Evolutionary conservation across 2,797 vertebrate species (phyloP).

Genomic region (Echiichthys vipera): DNA sequence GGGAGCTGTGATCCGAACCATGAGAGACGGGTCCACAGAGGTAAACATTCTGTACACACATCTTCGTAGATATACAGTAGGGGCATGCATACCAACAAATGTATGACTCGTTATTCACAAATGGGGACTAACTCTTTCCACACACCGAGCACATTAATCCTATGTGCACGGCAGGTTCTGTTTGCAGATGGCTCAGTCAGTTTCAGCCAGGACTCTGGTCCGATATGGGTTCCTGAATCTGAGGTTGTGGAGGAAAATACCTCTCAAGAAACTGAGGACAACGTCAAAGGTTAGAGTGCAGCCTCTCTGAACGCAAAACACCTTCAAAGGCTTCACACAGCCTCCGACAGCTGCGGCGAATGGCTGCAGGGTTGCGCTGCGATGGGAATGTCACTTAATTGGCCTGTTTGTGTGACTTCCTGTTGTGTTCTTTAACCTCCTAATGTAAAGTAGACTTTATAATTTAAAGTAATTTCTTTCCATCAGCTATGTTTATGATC

Average conservation of each 20-base stretch:
- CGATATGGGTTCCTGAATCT: constrained; percentile 72
- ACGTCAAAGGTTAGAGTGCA: constrained; percentile 58
- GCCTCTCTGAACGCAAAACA: background rate
- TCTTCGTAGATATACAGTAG: background rate
- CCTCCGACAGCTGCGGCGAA: too few species aligned
- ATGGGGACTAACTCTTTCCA: background rate
- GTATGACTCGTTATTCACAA: background rate
- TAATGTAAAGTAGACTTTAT: too few species aligned
- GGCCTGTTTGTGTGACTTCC: too few species aligned
- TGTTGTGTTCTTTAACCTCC: too few species aligned
- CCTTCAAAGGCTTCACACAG: too few species aligned
- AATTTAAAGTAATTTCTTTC: too few species aligned
- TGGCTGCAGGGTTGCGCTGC: too few species aligned
- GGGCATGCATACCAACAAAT: background rate
- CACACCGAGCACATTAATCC: background rate
- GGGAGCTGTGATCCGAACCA: constrained; percentile 89
- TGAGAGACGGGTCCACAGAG: constrained; percentile 90
- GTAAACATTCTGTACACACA: constrained; percentile 68
- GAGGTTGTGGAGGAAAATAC: constrained; percentile 41
- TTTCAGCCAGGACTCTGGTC: constrained; percentile 82
- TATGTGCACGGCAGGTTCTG: constrained; percentile 83
- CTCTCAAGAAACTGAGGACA: constrained; percentile 38
- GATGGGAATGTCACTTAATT: too few species aligned
- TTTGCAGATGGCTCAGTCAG: constrained; percentile 88
- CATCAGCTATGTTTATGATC: too few species aligned